Base-by-base conservation (phyloP, 2,797 vertebrate genomes). In the Phylloscopus collybita region DNA sequence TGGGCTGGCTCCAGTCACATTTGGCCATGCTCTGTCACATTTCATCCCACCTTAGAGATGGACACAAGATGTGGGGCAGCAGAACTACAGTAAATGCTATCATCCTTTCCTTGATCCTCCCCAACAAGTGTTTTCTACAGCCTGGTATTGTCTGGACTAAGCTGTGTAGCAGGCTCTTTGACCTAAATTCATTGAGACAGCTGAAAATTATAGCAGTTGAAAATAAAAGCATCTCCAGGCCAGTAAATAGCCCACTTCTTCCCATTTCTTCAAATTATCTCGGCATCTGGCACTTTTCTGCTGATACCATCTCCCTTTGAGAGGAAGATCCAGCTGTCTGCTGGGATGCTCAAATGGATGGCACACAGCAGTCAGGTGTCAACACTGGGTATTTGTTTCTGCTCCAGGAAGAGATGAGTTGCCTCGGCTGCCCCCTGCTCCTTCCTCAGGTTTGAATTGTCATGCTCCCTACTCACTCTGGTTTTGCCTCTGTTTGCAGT, bases 121-220 rank as follows among this genome's bases (percentile, higher is more conserved):
- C 30, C 78, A 92, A 11, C 38, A 71, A 57, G 81, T 22, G 23
- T 80, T 97, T 89, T 36, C 62, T 76, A 53, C 27, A 86, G 51
- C 22, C 30, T 30, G 29, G 10, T 38, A 30, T 27, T 78, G 10
- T 82, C 50, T 88, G 56, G 54, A 69, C 40, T 76, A 62, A 87
- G 54, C 51, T 69, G 26, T 16, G 56, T 19, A 85, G 78, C 38
- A 81, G 71, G 30, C 7, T 79, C 42, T 90, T 93, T 86, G 86
- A 93, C 64, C 67, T 81, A 88, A 92, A 92, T 94, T 91, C 36
- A 84, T 66, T 49, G 75, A 88, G 91, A 86, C 79, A 96, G 73
- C n/a, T 92, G 78, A 74, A 97, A 95, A 91, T 79, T 80, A 95
- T 34, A 87, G 53, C 60, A 84, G 80, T 74, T 92, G 56, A 91